Evolutionary conservation across 1,140 invertebrate genomes (phyloP), one percentile per base, ranked within the genome.

Genomic region (Himalopsyche phryganea): DNA sequence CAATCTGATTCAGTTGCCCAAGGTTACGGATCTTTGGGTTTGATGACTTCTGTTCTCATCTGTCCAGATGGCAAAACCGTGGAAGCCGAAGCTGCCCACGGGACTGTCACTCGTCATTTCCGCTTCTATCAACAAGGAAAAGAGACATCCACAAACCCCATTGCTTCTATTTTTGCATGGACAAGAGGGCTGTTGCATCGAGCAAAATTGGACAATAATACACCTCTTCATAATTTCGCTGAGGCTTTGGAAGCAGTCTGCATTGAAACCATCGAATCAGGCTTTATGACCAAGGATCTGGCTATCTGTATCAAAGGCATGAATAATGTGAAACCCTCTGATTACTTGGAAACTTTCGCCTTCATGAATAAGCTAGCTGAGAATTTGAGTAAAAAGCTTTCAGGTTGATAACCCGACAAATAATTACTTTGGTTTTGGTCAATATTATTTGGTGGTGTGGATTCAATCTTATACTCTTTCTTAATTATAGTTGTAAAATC

Each of bases 161-260:
- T 98, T 68, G 94, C 96, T n/a, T 98, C 94, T 0, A 98, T 98
- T 65, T 98, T 97, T 77, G 96, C 96, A 4, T 98, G 96, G 96
- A 96, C 94, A 0, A 82, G 87, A 66, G 96, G 96, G 44, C 78
- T 98, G 0, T 74, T 89, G 40, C 95, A 98, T 72, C 84, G 96
- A 61, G 96, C 94, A 23, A 94, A 96, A 69, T 76, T 98, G 17
- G 96, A 98, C 68, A 82, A 89, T 40, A 98, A 98, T 67, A 61
- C 77, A 14, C 75, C 80, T 51, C 76, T 98, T 14, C 78, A 82
- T 53, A 78, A 85, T 11, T 98, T 97, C 73, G 86, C 91, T 19
- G 78, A 90, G 57, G 86, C 83, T 19, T 76, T 99, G 23, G 96
- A 99, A 69, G 81, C 81, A 61, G 94, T 96, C 2, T 98, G 96